A percentile compares a stretch with the other conserved stretches of the same genome.
Conservation (phyloP, 2,113 vertebrate species). For the Genyomyrus donnyi region DNA sequence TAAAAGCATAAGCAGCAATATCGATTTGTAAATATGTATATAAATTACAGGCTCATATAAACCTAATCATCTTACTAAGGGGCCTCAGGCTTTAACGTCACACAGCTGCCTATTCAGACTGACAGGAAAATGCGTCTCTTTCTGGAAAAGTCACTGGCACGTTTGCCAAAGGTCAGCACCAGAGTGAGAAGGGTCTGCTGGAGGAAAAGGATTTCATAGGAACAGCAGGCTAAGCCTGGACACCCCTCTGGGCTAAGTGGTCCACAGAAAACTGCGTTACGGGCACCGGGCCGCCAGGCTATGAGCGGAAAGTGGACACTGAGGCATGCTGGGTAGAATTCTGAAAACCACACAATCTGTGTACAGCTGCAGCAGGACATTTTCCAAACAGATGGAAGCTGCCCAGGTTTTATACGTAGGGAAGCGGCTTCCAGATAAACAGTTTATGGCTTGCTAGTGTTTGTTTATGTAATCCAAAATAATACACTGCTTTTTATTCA, state of each 20-base stretch:
- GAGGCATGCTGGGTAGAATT: neutral
- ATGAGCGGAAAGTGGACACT: neutral
- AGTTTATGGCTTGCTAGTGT: neutral
- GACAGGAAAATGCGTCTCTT: neutral
- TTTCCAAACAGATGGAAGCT: conserved; percentile 9
- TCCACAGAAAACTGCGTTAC: conserved; percentile 12
- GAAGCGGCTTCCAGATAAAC: conserved; percentile 9
- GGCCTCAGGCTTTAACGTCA: neutral
- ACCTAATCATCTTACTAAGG: neutral
- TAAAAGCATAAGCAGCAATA: neutral
- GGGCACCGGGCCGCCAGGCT: neutral
- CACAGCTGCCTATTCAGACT: neutral
- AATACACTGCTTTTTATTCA: neutral
- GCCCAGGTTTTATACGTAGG: neutral
- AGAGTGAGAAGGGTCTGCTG: neutral
- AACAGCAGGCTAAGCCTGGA: neutral
- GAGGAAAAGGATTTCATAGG: neutral
- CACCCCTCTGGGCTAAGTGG: neutral
- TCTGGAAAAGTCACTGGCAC: neutral
- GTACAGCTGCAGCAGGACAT: conserved; percentile 8
- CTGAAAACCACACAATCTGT: neutral
- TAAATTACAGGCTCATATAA: neutral
- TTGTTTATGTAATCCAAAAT: conserved; percentile 3
- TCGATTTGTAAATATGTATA: neutral
- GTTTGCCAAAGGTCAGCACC: neutral